Evolutionary conservation across 2,888 invertebrate genomes (phyloP).

Genomic region (Brachypalpus laphriformis): DNA sequence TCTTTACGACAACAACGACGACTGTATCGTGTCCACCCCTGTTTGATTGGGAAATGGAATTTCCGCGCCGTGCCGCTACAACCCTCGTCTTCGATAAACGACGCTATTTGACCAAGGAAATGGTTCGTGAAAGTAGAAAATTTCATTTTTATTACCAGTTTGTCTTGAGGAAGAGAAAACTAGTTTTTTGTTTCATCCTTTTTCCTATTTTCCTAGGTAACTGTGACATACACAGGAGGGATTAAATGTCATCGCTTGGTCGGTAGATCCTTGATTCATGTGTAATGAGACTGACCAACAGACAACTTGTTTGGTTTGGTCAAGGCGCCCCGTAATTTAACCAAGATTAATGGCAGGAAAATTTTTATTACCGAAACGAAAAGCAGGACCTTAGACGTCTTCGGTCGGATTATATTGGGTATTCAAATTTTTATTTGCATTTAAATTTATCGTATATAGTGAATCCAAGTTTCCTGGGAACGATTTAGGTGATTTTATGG

Average conservation of each 20-base stretch:
- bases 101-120: conserved; percentile 19
- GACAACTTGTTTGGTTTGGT: conserved; percentile 54
- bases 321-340: conserved; percentile 65
- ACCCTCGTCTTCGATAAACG: not conserved
- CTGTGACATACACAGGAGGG: conserved; percentile 23
- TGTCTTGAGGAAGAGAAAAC: conserved; percentile 13
- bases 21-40: conserved; percentile 23
- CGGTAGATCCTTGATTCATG: conserved; percentile 51
- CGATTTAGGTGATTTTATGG: conserved; percentile 63
- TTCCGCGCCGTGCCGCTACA: not conserved
- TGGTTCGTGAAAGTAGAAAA: conserved; percentile 44
- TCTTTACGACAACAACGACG: conserved; percentile 1
- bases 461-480: conserved; percentile 57
- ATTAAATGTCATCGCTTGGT: conserved; percentile 61
- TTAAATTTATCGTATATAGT: conserved; percentile 62
- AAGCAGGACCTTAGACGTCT: conserved; percentile 27
- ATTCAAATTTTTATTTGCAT: conserved; percentile 68
- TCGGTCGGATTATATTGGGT: conserved; percentile 50
- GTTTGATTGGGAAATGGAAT: conserved; percentile 12
- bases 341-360: conserved; percentile 61
- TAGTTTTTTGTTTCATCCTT: conserved; percentile 26
- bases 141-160: conserved; percentile 20
- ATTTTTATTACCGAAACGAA: conserved; percentile 66
- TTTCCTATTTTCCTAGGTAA: not conserved
- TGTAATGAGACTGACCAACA: conserved; percentile 51